Evolutionary conservation across 37 sponge, comb jelly and placozoan species (phyloP).

Genomic region (Cladorhizidae sp.): DNA sequence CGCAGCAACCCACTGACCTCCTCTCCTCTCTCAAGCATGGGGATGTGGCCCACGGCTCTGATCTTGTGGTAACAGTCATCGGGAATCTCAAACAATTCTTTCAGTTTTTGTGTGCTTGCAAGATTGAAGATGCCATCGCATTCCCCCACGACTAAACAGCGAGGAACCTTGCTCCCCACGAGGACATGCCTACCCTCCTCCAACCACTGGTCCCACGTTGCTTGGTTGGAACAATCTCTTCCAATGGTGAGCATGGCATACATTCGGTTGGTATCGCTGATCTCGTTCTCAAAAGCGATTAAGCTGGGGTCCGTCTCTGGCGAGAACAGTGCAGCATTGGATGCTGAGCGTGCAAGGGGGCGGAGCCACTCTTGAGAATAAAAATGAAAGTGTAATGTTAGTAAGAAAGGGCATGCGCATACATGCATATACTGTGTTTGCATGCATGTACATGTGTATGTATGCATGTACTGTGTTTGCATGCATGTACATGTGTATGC

Average conservation of each 20-base stretch:
- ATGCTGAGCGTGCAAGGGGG: slow-evolving; percentile 55
- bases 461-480: too few species aligned
- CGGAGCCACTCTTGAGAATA: slow-evolving; percentile 52
- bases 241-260: slow-evolving; percentile 66
- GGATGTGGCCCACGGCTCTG: slow-evolving; percentile 45
- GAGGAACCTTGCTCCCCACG: slow-evolving; percentile 3
- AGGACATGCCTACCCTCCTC: slow-evolving; percentile 16
- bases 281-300: slow-evolving; percentile 61
- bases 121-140: slow-evolving; percentile 48
- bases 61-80: slow-evolving; percentile 33
- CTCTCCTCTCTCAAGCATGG: slow-evolving; percentile 60
- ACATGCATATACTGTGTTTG: too few species aligned
- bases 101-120: slow-evolving; percentile 7
- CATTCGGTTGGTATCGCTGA: slow-evolving; percentile 58
- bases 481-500: too few species aligned
- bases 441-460: too few species aligned
- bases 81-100: slow-evolving; percentile 4
- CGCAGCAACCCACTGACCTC: slow-evolving; percentile 21
- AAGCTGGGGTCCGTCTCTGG: slow-evolving; percentile 54
- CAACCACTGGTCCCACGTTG: slow-evolving; percentile 32
- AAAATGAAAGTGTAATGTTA: not conserved
- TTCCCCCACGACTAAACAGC: slow-evolving; percentile 25
- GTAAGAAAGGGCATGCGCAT: not conserved
- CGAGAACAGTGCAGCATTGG: slow-evolving; percentile 62
- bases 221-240: slow-evolving; percentile 26